Evolutionary conservation across 2,888 invertebrate genomes (phyloP).

Genomic region (Hydroisotoma schaefferi): DNA sequence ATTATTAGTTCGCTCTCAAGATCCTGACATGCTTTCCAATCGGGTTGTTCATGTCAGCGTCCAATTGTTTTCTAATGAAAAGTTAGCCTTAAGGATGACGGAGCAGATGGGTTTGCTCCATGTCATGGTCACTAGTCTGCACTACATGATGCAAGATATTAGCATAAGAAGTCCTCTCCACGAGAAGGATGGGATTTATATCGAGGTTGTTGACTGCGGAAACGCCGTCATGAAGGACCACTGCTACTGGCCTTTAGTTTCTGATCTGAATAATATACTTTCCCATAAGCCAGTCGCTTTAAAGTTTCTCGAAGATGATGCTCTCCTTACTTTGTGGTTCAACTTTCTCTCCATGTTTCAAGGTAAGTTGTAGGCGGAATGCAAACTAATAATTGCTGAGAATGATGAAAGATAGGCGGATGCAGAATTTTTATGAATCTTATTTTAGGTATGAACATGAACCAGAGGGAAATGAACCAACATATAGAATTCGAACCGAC

Average conservation of each 20-base stretch:
- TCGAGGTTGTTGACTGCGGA: slow-evolving; percentile 89
- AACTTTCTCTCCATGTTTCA: slow-evolving; percentile 90
- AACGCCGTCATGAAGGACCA: slow-evolving; percentile 93
- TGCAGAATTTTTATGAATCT: neutral
- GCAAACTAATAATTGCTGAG: neutral
- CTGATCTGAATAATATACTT: slow-evolving; percentile 92
- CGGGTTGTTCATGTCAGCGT: slow-evolving; percentile 97
- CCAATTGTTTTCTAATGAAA: slow-evolving; percentile 90
- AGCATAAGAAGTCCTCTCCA: slow-evolving; percentile 80
- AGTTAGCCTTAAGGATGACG: slow-evolving; percentile 84
- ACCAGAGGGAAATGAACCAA: slow-evolving; percentile 80
- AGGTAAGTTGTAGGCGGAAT: slow-evolving; percentile 57
- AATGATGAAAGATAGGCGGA: neutral
- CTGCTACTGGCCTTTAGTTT: slow-evolving; percentile 96
- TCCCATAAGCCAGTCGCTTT: slow-evolving; percentile 88
- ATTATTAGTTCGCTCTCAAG: slow-evolving; percentile 77
- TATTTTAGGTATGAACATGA: slow-evolving; percentile 86
- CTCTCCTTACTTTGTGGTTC: slow-evolving; percentile 93
- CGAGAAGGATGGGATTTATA: slow-evolving; percentile 73
- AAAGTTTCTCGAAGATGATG: slow-evolving; percentile 81
- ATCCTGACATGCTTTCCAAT: slow-evolving; percentile 89
- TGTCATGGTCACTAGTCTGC: slow-evolving; percentile 85
- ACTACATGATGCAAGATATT: slow-evolving; percentile 72
- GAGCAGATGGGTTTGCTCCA: slow-evolving; percentile 83
- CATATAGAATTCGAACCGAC: slow-evolving; percentile 97